phyloP scores from a whole-genome alignment of 2,113 vertebrate genomes.

The Pterocles gutturalis region DNA sequence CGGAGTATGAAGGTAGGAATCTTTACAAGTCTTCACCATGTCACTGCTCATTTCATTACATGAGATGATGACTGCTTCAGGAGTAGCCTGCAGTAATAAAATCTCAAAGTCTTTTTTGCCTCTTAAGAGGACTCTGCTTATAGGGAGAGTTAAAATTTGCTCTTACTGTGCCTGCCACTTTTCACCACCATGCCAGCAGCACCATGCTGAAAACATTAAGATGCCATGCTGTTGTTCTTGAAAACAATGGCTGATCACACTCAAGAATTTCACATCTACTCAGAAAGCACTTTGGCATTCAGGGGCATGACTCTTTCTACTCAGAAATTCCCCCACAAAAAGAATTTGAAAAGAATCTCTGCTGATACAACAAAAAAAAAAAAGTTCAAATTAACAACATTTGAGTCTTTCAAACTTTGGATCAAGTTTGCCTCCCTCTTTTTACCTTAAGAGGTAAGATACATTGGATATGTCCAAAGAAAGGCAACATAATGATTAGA shows the following conservation, averaged over 20 bases:
- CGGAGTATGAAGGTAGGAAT: not conserved
- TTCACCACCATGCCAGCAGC: not conserved
- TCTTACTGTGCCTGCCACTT: not conserved
- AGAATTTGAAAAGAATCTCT: not conserved
- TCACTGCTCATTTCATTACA: constrained; percentile 1
- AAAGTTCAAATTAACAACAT: not conserved
- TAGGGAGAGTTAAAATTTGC: not conserved
- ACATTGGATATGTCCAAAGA: not conserved
- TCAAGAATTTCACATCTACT: not conserved
- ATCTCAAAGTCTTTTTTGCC: not conserved
- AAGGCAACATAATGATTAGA: not conserved
- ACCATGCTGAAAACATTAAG: not conserved
- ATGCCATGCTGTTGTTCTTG: not conserved
- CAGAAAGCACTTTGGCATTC: not conserved
- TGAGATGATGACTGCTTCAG: constrained; percentile 2
- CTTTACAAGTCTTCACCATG: not conserved
- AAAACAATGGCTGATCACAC: not conserved
- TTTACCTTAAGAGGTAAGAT: not conserved
- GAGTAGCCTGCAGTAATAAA: not conserved
- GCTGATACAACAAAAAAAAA: not conserved
- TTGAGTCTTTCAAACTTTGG: accelerated
- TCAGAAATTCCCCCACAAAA: not conserved
- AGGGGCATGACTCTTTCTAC: not conserved
- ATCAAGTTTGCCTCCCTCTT: not conserved
- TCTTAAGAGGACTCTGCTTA: not conserved